Conservation (phyloP, 2,888 invertebrate genomes). For the Epinotia nisella region DNA sequence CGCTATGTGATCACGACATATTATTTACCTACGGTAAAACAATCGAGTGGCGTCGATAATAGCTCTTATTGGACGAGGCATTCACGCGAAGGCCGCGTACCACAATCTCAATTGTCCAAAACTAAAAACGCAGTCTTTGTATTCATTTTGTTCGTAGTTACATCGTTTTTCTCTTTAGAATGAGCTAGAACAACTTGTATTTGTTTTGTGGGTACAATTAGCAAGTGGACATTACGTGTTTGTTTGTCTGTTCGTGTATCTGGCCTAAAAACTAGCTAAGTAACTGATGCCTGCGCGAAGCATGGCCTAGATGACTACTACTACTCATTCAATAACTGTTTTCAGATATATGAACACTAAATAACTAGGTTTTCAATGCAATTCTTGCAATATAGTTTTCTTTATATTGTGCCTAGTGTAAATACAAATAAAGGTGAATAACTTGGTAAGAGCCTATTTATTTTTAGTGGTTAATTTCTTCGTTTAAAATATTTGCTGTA, state of each 20-base stretch:
- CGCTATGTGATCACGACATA: slow-evolving; percentile 12
- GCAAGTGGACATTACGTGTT: slow-evolving; percentile 52
- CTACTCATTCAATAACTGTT: slow-evolving; percentile 16
- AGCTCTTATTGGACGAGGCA: slow-evolving; percentile 41
- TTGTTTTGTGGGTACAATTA: slow-evolving; percentile 58
- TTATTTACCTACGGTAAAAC: slow-evolving; percentile 36
- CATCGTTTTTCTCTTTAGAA: background rate
- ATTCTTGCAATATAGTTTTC: background rate
- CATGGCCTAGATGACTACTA: slow-evolving; percentile 44
- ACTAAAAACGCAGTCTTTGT: background rate
- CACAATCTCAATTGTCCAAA: slow-evolving; percentile 43
- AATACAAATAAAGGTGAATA: background rate
- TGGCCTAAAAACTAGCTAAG: slow-evolving; percentile 52
- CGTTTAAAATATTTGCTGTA: slow-evolving; percentile 2
- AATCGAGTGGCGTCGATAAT: slow-evolving; percentile 42
- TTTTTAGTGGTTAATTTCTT: background rate
- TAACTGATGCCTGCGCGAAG: slow-evolving; percentile 39
- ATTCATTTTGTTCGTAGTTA: background rate
- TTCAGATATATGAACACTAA: background rate
- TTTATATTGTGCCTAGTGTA: too few species aligned
- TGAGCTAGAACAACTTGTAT: slow-evolving; percentile 52
- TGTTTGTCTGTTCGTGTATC: slow-evolving; percentile 51
- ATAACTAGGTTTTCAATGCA: background rate
- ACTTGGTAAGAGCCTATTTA: slow-evolving; percentile 1
- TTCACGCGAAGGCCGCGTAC: slow-evolving; percentile 55